phyloP scores from a whole-genome alignment of 2,888 invertebrate species.

The Drosophila setosimentum region DNA sequence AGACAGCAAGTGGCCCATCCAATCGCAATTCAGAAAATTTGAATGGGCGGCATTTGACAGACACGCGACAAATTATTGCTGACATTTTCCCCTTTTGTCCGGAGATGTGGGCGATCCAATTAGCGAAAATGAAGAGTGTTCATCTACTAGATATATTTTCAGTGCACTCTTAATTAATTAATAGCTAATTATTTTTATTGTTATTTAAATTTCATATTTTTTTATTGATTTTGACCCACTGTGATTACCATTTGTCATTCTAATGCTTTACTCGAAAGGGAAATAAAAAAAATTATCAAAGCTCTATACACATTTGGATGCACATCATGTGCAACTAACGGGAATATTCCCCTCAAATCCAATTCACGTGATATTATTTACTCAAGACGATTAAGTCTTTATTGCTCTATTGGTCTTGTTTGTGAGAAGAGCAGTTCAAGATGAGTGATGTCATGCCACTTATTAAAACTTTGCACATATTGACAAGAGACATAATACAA shows the following conservation, averaged over 20 bases:
- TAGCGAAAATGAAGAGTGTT: conserved; percentile 6
- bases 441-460: conserved; percentile 20
- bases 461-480: not conserved
- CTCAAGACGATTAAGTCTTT: conserved; percentile 2
- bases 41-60: conserved; percentile 48
- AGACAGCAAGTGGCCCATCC: conserved; percentile 28
- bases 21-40: conserved; percentile 18
- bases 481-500: not conserved
- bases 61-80: conserved; percentile 40
- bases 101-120: conserved; percentile 10
- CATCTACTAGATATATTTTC: conserved; percentile 3
- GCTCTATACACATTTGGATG: conserved; percentile 38
- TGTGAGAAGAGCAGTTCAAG: conserved; percentile 18
- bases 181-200: not conserved
- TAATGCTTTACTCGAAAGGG: not conserved
- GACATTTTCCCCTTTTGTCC: conserved; percentile 1
- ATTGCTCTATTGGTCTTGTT: conserved; percentile 41
- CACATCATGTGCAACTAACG: conserved; percentile 36
- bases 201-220: not conserved
- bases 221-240: not conserved
- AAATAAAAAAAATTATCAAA: conserved; percentile 7
- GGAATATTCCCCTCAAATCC: conserved; percentile 40
- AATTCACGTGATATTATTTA: conserved; percentile 47
- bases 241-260: not conserved
- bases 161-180: not conserved